Percentiles rank a stretch among this genome's conserved stretches.
These are phyloP conservation scores for Enteromius treurensis DNA, from an alignment of 2,797 vertebrate species.

Conservation along the genomic window DNA sequence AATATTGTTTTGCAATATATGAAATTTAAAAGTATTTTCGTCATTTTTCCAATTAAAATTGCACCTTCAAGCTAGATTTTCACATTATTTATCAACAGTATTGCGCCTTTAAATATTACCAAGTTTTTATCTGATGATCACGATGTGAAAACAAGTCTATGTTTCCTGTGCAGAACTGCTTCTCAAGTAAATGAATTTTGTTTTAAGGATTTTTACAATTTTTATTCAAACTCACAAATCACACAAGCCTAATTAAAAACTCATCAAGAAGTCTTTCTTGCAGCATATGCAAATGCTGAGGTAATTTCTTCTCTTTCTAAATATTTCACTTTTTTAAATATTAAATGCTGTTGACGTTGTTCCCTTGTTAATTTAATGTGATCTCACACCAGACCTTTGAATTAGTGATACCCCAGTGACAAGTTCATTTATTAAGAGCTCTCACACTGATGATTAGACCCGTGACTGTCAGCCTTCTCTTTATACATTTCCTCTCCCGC, in stretches of 20 bases:
- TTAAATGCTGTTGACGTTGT: slow-evolving; percentile 20
- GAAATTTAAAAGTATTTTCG: neutral
- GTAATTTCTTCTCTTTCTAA: too few species aligned
- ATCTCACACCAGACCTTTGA: slow-evolving; percentile 21
- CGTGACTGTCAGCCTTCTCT: slow-evolving; percentile 9
- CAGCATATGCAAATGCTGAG: neutral
- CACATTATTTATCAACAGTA: neutral
- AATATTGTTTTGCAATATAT: neutral
- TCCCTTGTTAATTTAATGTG: slow-evolving; percentile 22
- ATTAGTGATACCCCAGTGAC: slow-evolving; percentile 25
- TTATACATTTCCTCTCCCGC: slow-evolving; percentile 22
- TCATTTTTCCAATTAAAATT: neutral
- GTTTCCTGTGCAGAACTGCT: neutral
- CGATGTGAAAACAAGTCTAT: neutral
- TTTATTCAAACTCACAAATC: neutral
- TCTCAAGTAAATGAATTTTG: neutral
- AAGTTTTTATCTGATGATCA: neutral
- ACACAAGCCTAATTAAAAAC: slow-evolving; percentile 22
- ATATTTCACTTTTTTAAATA: slow-evolving; percentile 24
- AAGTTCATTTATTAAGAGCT: slow-evolving; percentile 3
- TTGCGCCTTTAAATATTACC: neutral
- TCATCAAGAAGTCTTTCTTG: neutral
- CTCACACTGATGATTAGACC: slow-evolving; percentile 25
- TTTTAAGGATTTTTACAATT: neutral
- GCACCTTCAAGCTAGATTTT: neutral